Base-by-base conservation (phyloP, 2,113 vertebrate genomes). In the Colaptes auratus region DNA sequence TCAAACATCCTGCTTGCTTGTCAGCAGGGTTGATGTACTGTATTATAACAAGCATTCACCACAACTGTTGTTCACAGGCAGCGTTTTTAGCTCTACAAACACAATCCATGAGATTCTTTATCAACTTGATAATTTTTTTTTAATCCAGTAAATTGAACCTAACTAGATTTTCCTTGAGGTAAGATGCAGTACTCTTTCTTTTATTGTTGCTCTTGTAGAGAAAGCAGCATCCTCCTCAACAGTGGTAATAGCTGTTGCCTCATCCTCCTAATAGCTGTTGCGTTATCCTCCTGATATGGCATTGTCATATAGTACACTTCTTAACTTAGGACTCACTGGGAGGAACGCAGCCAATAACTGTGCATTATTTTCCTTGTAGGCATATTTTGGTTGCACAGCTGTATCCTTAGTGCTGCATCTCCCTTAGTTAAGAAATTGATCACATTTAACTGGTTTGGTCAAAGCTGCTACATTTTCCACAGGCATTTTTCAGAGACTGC, bases 41-140 rank as follows among this genome's bases (percentile, higher is more conserved):
- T 60, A 81, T 90, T 90, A 59, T 75, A 93, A 93, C 94, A 90
- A 93, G 82, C 18, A 77, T 63, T 86, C 46, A 8, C 67, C 50
- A 75, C 79, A 91, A 85, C 66, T 87, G 72, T n/a, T 96, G 76
- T 94, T 93, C 95, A 87, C 73, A 91, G 80, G 75, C 70, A 89
- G 64, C 64, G 24, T 80, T 93, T 95, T 89, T 88, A 96, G 86
- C 86, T 94, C 76, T 92, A 75, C 87, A 83, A 74, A 78, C n/a
- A 67, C 60, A 94, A 60, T 19, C 64, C 11, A 3, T 46, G 60
- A 96, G 53, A 36, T 36, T 86, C 18, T 69, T 78, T 78, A 83
- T 90, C 71, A 87, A 30, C 36, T 28, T 78, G 72, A 90, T 79
- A n/a, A 77, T 85, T 86, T 87, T 91, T 93, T 89, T 16, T 44